Evolutionary conservation across 2,797 vertebrate genomes (phyloP), one percentile per base, ranked within the genome.

Genomic region (Discoglossus pictus): DNA sequence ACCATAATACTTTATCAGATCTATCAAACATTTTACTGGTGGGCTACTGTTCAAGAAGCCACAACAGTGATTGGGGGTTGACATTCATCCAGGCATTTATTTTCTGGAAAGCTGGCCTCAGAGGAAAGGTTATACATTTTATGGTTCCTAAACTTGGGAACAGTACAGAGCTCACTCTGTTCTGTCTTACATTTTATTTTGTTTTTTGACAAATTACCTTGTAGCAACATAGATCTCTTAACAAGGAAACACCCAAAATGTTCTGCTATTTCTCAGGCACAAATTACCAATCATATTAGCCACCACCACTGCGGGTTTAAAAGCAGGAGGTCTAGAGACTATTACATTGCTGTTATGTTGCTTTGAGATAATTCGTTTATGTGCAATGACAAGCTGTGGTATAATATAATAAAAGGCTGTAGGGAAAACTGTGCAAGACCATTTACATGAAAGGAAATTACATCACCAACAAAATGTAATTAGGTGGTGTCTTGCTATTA

Each of bases 251-350:
- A 52, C 65, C 65, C 47, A 43, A 68, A 51, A 21, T 43, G 16
- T 53, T 50, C 56, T 68, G 54, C 46, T 42, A 60, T 34, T 35
- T 52, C 17, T 61, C 65, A 68, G 38, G 31, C 55, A 61, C 56
- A 53, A 53, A 68, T 60, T 60, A 51, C 24, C 65, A 52, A 42
- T 43, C 55, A 60, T 48, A 60, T 68, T 59, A 67, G 46, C 42
- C 54, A 43, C 25, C 5, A 67, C 13, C 24, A 24, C 15, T 52
- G 20, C 7, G 43, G 25, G 46, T 68, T 68, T 60, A 51, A 60
- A 20, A 48, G 38, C 55, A 43, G 36, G 54, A 35, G 38, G 55
- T 60, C 46, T 43, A 35, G 18, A 43, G 39, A 42, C 38, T 43
- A 60, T 68, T 40, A 16, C 17, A 43, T 52, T 52, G 35, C 48